phyloP scores from a whole-genome alignment of 2,797 vertebrate genomes.

The Poeciliopsis paucimaculata region DNA sequence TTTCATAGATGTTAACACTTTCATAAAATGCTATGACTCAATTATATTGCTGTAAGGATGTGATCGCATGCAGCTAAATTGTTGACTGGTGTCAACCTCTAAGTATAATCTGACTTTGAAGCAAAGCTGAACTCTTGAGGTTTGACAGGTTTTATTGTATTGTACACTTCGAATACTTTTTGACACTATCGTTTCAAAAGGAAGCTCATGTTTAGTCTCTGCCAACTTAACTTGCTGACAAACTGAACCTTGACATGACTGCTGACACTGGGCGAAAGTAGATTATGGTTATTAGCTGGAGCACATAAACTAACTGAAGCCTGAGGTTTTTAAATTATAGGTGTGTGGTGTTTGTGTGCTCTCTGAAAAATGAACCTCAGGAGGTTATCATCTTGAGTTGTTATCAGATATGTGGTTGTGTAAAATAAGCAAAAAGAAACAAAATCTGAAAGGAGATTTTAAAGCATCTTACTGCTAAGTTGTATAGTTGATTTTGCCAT shows the following conservation, averaged over 20 bases:
- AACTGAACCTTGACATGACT: constrained; percentile 21
- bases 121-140: not conserved
- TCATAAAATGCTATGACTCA: not conserved
- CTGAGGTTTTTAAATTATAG: constrained; percentile 50
- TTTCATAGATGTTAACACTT: not conserved
- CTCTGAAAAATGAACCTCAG: constrained; percentile 38
- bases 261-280: constrained; percentile 44
- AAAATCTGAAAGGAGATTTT: constrained; percentile 1
- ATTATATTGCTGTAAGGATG: not conserved
- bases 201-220: constrained; percentile 1
- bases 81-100: not conserved
- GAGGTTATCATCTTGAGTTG: constrained; percentile 31
- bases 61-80: not conserved
- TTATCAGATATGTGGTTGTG: constrained; percentile 33
- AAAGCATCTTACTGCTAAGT: not conserved
- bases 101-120: not conserved
- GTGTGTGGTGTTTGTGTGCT: constrained; percentile 45
- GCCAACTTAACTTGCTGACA: constrained; percentile 22
- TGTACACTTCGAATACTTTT: not conserved
- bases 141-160: not conserved
- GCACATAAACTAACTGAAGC: constrained; percentile 35
- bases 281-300: constrained; percentile 62
- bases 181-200: constrained; percentile 1
- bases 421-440: constrained; percentile 11
- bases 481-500: not conserved